Evolutionary conservation across 2,888 invertebrate species (phyloP), one percentile per base, ranked within the genome.

Genomic region (Hoplodrina ambigua): DNA sequence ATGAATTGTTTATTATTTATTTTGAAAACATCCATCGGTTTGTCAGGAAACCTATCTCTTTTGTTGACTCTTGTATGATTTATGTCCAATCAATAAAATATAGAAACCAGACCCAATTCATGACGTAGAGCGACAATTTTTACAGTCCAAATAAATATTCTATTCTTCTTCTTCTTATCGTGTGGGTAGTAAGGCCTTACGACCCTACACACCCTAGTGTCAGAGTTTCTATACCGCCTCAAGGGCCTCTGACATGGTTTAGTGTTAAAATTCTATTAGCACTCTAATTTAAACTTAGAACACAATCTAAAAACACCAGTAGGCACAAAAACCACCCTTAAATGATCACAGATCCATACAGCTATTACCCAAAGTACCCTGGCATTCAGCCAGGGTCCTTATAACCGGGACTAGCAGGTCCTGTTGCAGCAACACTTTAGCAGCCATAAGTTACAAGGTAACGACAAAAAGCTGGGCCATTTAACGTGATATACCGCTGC

Each of bases 391-490:
- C 69, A 80, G 61, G 64, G 64, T 70, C 75, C 76, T 81, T 70
- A 76, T 59, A 71, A 54, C 74, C 72, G 62, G 57, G 67, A 60
- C 71, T 63, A 72, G 61, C 63, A 78, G 78, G 55, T 81, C 81
- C 78, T 82, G 81, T 83, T 80, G 82, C 69, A 80, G 79, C 78
- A 80, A 81, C 81, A 86, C 80, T 81, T 79, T 62, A 55, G 62
- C 65, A 66, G 90, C 91, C 88, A 91, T 93, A 92, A 93, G 89
- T 94, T 90, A 93, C 91, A 92, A 93, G 92, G 92, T 92, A 90
- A 90, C 90, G 92, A 92, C 92, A 92, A 92, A 92, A 92, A 91
- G 91, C 90, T 90, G 88, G 86, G 86, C 92, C 93, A 93, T 93
- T 93, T 93, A 93, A 92, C 91, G 88, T 93, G 91, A 94, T 91